These are phyloP conservation scores for Scaptomyza caliginosa DNA, from an alignment of 2,888 invertebrate species.

Conservation along the genomic window DNA sequence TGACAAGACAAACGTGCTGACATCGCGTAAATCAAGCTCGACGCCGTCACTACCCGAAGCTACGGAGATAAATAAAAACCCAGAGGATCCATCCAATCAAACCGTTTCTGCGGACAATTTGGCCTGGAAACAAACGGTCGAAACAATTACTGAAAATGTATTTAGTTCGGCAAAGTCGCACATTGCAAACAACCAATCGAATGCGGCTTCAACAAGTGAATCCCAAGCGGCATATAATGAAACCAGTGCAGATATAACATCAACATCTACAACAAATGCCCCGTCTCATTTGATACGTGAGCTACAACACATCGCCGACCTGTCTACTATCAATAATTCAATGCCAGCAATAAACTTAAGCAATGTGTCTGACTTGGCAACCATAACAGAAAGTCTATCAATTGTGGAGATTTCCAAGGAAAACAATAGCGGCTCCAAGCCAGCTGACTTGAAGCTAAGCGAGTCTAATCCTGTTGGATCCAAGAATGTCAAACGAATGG, in stretches of 20 bases:
- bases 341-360: slow-evolving; percentile 87
- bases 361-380: slow-evolving; percentile 88
- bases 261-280: slow-evolving; percentile 44
- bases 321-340: slow-evolving; percentile 90
- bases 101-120: slow-evolving; percentile 98
- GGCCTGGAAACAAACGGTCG: slow-evolving; percentile 92
- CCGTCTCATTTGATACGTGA: slow-evolving; percentile 82
- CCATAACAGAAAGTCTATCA: slow-evolving; percentile 93
- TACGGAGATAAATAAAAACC: slow-evolving; percentile 88
- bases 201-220: slow-evolving; percentile 26
- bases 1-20: slow-evolving; percentile 86
- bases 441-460: not conserved
- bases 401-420: slow-evolving; percentile 85
- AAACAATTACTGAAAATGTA: slow-evolving; percentile 94
- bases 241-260: slow-evolving; percentile 61
- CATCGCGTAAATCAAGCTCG: slow-evolving; percentile 96
- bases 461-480: not conserved
- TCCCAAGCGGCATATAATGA: slow-evolving; percentile 27
- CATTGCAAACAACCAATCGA: slow-evolving; percentile 86
- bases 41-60: slow-evolving; percentile 97
- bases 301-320: slow-evolving; percentile 87
- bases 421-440: slow-evolving; percentile 2
- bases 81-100: slow-evolving; percentile 97
- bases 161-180: slow-evolving; percentile 89
- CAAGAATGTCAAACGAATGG: slow-evolving; percentile 83